phyloP scores from a whole-genome alignment of 1,140 invertebrate species.

The Oncopeltus fasciatus region DNA sequence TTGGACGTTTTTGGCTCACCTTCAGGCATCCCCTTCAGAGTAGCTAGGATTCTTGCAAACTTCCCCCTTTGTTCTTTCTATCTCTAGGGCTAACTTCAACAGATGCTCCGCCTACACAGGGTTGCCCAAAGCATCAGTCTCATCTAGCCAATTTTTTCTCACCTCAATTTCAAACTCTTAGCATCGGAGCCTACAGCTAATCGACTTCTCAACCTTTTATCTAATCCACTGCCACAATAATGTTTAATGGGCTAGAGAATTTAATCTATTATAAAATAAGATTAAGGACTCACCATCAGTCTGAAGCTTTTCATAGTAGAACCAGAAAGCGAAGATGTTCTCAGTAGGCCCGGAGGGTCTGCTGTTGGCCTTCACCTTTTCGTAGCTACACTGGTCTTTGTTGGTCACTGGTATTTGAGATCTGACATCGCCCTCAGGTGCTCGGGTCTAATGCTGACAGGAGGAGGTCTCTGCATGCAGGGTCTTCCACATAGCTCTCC shows the following conservation, averaged over 20 bases:
- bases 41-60: neutral
- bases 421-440: neutral
- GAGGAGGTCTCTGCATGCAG: too few relatives aligned
- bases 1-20: neutral
- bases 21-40: neutral
- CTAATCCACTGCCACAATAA: neutral
- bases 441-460: too few relatives aligned
- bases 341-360: neutral
- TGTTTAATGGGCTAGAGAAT: neutral
- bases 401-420: neutral
- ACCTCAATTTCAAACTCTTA: neutral
- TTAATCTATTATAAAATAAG: neutral
- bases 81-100: neutral
- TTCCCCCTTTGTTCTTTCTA: neutral
- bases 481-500: too few relatives aligned
- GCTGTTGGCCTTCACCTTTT: neutral
- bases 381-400: neutral
- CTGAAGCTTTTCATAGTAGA: neutral
- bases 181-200: neutral
- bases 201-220: neutral
- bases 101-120: neutral
- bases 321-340: neutral
- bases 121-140: neutral
- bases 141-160: neutral
- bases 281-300: neutral